Evolutionary conservation across 2,113 vertebrate genomes (phyloP).

Genomic region (Lepus americanus): DNA sequence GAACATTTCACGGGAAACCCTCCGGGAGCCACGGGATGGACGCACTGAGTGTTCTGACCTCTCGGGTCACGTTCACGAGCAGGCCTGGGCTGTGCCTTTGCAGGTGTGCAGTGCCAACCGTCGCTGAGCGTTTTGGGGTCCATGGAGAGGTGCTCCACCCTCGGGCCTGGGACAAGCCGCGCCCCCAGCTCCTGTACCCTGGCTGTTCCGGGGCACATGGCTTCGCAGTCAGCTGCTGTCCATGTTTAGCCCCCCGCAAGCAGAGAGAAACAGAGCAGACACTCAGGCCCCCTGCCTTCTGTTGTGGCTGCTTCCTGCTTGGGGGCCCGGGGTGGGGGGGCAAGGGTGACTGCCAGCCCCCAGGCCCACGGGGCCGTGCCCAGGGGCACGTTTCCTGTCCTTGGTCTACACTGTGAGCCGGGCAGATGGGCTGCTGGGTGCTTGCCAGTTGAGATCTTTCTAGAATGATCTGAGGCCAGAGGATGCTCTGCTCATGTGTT

Average conservation of each 20-base stretch:
- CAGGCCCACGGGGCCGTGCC: conserved; percentile 70
- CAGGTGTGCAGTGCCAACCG: too few species aligned
- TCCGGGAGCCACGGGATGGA: not conserved
- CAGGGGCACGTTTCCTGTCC: conserved; percentile 56
- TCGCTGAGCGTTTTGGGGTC: accelerated
- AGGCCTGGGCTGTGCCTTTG: not conserved
- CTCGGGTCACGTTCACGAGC: too few species aligned
- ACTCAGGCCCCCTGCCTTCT: accelerated
- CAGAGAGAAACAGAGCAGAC: not conserved
- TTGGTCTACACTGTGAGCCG: not conserved
- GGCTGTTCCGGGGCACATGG: accelerated
- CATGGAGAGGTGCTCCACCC: not conserved
- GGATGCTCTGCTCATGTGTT: not conserved
- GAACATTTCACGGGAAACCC: not conserved
- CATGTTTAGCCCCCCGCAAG: not conserved
- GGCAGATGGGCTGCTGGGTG: not conserved
- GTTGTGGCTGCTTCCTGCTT: not conserved
- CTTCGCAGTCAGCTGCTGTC: not conserved
- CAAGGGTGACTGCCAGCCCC: conserved; percentile 61
- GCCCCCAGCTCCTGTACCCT: too few species aligned
- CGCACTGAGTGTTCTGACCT: not conserved
- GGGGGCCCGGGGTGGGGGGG: not conserved
- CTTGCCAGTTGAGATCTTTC: conserved; percentile 3
- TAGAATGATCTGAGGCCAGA: not conserved
- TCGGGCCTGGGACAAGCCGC: too few species aligned